Evolutionary conservation across 1,140 invertebrate genomes (phyloP), one percentile per base, ranked within the genome.

Genomic region (Conus betulinus): DNA sequence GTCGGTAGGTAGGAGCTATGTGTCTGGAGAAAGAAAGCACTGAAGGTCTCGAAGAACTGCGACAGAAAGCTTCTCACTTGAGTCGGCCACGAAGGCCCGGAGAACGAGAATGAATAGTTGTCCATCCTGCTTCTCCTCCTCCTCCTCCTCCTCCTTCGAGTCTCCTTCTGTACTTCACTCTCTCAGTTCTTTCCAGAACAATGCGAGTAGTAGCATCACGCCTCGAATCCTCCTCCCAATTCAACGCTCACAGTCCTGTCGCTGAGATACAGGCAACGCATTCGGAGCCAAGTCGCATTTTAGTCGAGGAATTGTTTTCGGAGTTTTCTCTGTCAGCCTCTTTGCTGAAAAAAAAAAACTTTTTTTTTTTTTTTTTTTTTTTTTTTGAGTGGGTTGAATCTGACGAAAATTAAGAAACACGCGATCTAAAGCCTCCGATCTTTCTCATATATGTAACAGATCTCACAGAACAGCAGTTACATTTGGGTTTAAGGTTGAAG

Each of bases 11-110:
- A 55, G 98, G 98, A 27, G 98, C 97, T 87, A 99, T 98, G 93
- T 99, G 98, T 95, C 98, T 98, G 94, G 98, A 98, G 94, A 99
- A 99, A 98, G 94, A 99, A 99, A 96, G 99, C 98, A 94, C 98
- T 99, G 95, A 99, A 99, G 67, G 99, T 95, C 94, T 99, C 98
- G 94, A 98, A 98, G 92, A 98, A 98, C 94, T 99, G 98, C 15
- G 97, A 97, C 74, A 95, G 60, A 83, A 93, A 94, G 20, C 93
- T 91, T 55, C 94, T 87, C 51, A 91, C 91, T 85, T 92, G 93
- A 83, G 91, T 92, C 27, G 91, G 89, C 91, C 93, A 94, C 15
- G 91, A 90, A 20, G 93, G 93, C 10, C 91, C 91, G 7, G 91
- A 88, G 88, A 92, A 93, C 1, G 93, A 87, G 89, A 93, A 93